Evolutionary conservation across 1,140 invertebrate genomes (phyloP), one percentile per base, ranked within the genome.

Genomic region (Drosophila truncata): DNA sequence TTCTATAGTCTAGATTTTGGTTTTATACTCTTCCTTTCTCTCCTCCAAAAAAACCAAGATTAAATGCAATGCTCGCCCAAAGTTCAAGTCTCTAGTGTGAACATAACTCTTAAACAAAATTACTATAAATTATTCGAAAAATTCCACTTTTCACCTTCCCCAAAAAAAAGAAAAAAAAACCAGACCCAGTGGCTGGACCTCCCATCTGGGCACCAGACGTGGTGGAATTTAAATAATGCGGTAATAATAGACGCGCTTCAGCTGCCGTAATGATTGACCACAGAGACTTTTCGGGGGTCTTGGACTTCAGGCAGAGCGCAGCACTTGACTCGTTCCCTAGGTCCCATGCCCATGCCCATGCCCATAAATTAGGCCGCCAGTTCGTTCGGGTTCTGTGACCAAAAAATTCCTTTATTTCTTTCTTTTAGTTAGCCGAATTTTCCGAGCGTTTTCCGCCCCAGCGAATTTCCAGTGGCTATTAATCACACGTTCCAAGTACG

Each of bases 161-260:
- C 3, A 3, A 33, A 10, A 31, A 10, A 27, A 5, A 27, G 27
- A n/a, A n/a, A n/a, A 8, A 1, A n/a, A 3, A n/a, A n/a, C 20
- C 13, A 25, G 13, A 14, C 44, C 44, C 44, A 25, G 8, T 31
- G 37, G 29, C 20, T 23, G 62, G 65, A 69, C 65, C 66, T 72
- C 66, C 66, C 46, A 70, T 55, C 65, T 29, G 65, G 59, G 42
- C 27, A 23, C 20, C 25, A 57, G 31, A 50, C 66, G 52, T 49
- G 59, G 8, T 29, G 60, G 49, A 84, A 84, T 90, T 90, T 90
- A 80, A 90, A 90, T 90, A 90, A 90, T 90, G 85, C 81, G 85
- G 66, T 90, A 90, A 90, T 90, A 90, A 90, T 90, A 90, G 85
- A 90, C 79, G 85, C 85, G 85, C 85, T 90, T 88, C 85, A 90